These are phyloP conservation scores for Brachionus manjavacas DNA, from an alignment of 1,140 invertebrate species.

Conservation along the genomic window DNA sequence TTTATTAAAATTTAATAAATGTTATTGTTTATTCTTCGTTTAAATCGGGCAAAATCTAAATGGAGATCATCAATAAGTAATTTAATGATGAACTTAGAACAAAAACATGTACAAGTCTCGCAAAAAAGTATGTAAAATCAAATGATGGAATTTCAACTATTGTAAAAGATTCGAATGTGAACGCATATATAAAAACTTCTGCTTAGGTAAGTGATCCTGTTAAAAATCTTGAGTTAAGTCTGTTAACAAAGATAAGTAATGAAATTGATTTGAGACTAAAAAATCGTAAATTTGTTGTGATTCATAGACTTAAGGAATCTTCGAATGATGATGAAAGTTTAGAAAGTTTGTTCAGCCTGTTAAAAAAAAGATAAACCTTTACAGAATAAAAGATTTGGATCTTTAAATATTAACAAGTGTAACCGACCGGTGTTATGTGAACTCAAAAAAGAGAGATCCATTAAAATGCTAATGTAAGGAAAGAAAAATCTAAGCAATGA, in stretches of 20 bases:
- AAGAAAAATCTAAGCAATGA: background rate
- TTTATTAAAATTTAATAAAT: too few relatives aligned
- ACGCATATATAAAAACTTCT: background rate
- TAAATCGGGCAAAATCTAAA: too few relatives aligned
- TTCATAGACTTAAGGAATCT: background rate
- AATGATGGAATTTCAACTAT: background rate
- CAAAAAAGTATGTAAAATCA: background rate
- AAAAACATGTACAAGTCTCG: background rate
- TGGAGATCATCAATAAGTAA: too few relatives aligned
- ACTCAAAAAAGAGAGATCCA: background rate
- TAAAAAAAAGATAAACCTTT: too few relatives aligned
- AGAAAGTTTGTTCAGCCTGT: background rate
- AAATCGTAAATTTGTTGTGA: background rate
- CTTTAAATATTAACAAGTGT: too few relatives aligned
- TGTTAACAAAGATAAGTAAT: background rate
- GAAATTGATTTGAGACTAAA: background rate
- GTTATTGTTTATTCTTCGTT: too few relatives aligned
- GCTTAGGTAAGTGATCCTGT: background rate
- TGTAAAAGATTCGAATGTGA: background rate
- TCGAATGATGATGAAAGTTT: background rate
- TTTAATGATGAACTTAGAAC: too few relatives aligned
- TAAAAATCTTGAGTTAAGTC: background rate
- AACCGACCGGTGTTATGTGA: background rate
- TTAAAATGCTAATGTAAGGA: background rate
- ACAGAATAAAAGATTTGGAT: too few relatives aligned